Conservation (phyloP, 2,888 invertebrate species). For the Notocelia uddmanniana region DNA sequence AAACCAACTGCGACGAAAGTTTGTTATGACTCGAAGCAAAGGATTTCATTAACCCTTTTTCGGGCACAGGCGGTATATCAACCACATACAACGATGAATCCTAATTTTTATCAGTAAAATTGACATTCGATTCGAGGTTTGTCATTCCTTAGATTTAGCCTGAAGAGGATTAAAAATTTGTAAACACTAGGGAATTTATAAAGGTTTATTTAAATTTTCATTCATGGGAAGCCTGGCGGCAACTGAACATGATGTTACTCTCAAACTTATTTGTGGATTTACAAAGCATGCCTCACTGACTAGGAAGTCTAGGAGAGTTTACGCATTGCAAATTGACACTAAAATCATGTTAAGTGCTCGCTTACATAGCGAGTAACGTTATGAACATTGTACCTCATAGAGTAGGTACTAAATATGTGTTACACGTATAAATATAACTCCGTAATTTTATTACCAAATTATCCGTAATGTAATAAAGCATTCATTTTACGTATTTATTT, state of each 20-base stretch:
- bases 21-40: constrained; percentile 12
- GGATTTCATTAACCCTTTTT: constrained; percentile 7
- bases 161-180: too few species aligned
- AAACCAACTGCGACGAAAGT: constrained; percentile 12
- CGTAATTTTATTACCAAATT: background rate
- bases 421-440: background rate
- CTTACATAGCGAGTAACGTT: constrained; percentile 38
- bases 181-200: background rate
- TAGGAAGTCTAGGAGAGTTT: constrained; percentile 39
- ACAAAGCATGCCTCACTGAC: constrained; percentile 28
- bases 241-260: constrained; percentile 26
- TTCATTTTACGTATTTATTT: too few species aligned
- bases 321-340: constrained; percentile 46
- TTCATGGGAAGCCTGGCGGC: constrained; percentile 13
- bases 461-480: background rate
- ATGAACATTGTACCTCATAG: constrained; percentile 41
- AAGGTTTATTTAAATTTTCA: constrained; percentile 1
- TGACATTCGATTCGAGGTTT: too few species aligned
- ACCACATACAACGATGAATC: too few species aligned
- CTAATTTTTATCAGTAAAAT: too few species aligned
- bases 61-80: too few species aligned
- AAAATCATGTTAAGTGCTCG: constrained; percentile 42
- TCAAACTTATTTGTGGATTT: constrained; percentile 20
- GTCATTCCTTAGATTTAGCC: too few species aligned
- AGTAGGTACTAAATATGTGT: constrained; percentile 13